Conservation (phyloP, 1,140 invertebrate species). For the Eufriesea mexicana region DNA sequence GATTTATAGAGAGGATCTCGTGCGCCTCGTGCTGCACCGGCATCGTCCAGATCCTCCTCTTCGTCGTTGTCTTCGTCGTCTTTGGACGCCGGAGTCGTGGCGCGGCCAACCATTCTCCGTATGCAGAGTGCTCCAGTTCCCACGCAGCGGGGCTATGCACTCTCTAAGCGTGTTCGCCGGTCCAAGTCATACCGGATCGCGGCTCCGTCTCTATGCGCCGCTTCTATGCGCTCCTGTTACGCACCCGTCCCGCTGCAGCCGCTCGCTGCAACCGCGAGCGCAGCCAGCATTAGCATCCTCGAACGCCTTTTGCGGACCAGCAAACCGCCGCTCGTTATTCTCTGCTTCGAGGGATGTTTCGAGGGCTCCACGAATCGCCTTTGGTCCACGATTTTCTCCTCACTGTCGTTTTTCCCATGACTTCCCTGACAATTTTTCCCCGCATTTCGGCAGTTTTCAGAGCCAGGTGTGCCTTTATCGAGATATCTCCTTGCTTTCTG, state of each 20-base stretch:
- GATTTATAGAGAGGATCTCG: constrained; percentile 64
- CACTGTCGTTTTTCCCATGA: too few relatives aligned
- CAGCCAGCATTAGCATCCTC: constrained; percentile 49
- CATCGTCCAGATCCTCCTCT: constrained; percentile 54
- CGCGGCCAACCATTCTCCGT: constrained; percentile 65
- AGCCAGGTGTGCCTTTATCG: too few relatives aligned
- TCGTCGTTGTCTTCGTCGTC: constrained; percentile 63
- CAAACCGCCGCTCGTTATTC: constrained; percentile 23
- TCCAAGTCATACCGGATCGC: constrained; percentile 40
- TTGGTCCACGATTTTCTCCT: too few relatives aligned
- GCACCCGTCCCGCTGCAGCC: constrained; percentile 51
- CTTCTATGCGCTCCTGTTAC: constrained; percentile 53
- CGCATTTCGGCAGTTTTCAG: too few relatives aligned
- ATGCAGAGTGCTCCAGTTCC: constrained; percentile 68
- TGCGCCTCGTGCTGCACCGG: constrained; percentile 50
- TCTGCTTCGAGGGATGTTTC: too few relatives aligned
- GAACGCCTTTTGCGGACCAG: constrained; percentile 48
- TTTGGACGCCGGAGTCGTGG: constrained; percentile 30
- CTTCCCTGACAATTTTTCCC: too few relatives aligned
- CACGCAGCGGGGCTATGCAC: constrained; percentile 56
- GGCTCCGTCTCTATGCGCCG: constrained; percentile 36
- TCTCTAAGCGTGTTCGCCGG: constrained; percentile 49
- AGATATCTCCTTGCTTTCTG: too few relatives aligned
- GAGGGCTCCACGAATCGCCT: too few relatives aligned
- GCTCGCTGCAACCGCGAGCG: neutral